These are phyloP conservation scores for Desmophyllum pertusum DNA, from an alignment of 92 coral and sea anemone species.

Conservation along the genomic window DNA sequence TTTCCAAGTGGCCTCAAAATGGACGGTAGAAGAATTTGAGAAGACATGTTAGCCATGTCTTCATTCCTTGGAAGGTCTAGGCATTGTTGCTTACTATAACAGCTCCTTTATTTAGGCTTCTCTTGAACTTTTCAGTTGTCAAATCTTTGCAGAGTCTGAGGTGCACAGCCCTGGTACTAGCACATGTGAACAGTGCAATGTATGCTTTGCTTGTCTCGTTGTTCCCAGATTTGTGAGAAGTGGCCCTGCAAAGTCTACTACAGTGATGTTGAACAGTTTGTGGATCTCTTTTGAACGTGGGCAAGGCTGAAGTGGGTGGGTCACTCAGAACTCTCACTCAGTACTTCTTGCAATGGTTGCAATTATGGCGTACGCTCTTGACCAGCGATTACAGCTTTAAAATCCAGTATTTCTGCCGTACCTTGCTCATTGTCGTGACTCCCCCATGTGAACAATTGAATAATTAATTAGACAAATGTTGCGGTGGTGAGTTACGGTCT, in stretches of 20 bases:
- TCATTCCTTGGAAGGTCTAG: too few relatives aligned
- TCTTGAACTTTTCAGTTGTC: constrained; percentile 39
- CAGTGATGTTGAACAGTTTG: constrained; percentile 60
- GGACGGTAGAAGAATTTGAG: too few relatives aligned
- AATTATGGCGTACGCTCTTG: constrained; percentile 37
- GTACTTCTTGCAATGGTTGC: constrained; percentile 56
- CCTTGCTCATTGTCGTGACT: too few relatives aligned
- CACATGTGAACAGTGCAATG: constrained; percentile 67
- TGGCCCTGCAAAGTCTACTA: constrained; percentile 68
- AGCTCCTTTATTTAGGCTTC: constrained; percentile 25
- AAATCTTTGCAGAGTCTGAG: constrained; percentile 46
- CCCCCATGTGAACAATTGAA: too few relatives aligned
- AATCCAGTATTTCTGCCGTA: constrained; percentile 56
- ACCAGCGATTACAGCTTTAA: constrained; percentile 46
- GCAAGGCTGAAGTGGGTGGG: constrained; percentile 33
- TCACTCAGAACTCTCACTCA: constrained; percentile 26
- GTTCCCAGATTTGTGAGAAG: constrained; percentile 4
- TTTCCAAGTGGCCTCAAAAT: too few relatives aligned
- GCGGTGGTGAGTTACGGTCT: too few relatives aligned
- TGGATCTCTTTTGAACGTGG: constrained; percentile 42
- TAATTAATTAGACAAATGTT: too few relatives aligned
- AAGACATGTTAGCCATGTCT: too few relatives aligned
- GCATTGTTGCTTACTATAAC: constrained; percentile 69
- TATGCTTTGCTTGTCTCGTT: constrained; percentile 35
- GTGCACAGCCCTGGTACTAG: constrained; percentile 68